These are phyloP conservation scores for Troilus luridus DNA, from an alignment of 2,888 invertebrate species.

Conservation along the genomic window DNA sequence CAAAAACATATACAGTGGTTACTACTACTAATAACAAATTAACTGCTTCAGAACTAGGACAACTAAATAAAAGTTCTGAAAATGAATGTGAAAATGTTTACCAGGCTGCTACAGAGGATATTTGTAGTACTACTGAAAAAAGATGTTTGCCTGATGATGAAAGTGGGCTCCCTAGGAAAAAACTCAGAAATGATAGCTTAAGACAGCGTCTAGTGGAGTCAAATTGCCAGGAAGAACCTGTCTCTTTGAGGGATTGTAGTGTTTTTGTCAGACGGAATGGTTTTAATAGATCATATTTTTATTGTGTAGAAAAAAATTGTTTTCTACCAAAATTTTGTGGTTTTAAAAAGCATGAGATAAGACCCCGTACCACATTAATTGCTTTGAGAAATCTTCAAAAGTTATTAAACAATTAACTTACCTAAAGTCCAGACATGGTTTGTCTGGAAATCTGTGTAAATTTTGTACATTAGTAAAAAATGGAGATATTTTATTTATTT, in stretches of 20 bases:
- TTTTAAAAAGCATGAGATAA: conserved; percentile 44
- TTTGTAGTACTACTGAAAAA: background rate
- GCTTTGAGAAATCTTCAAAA: background rate
- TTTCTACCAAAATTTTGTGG: conserved; percentile 19
- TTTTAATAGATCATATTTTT: background rate
- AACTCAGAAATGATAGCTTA: background rate
- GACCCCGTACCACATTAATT: background rate
- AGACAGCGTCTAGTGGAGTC: background rate
- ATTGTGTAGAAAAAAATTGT: background rate
- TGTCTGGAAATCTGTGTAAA: background rate
- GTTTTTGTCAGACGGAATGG: background rate
- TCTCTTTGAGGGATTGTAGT: background rate
- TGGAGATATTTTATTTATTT: background rate
- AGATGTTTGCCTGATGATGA: conserved; percentile 3
- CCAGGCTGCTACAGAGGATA: background rate
- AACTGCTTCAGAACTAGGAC: background rate
- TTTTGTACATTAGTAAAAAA: background rate
- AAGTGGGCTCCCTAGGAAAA: background rate
- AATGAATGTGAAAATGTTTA: background rate
- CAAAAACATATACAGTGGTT: background rate
- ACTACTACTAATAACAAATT: background rate
- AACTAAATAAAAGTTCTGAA: background rate
- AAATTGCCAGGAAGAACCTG: background rate
- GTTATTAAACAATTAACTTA: background rate
- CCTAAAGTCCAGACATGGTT: background rate